Base-by-base conservation (phyloP, 2,113 vertebrate species). In the Aspiorhynchus laticeps region DNA sequence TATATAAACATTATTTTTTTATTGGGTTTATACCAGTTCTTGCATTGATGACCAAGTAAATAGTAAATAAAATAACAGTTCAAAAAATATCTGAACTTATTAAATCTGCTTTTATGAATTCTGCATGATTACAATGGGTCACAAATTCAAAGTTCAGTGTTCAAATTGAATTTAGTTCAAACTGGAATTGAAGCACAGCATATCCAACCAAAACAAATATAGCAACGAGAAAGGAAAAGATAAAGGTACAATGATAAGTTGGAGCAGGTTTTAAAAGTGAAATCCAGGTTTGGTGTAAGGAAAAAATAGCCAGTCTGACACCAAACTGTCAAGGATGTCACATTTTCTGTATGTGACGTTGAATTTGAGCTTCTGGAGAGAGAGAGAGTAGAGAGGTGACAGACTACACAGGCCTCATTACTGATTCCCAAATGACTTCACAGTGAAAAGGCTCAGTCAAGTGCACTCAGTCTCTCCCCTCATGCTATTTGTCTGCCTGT, bases 291-390 rank as follows among this genome's bases (percentile, higher is more conserved):
- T 76, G 85, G 76, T 65, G 63, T 43, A 63, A 26, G 63, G 41
- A 88, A 86, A 84, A 69, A 46, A 84, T 85, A 69, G 56, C 71
- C 69, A 65, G 69, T 81, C 90, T 95, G 95, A 94, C 95, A 95
- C 95, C 93, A 95, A 95, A 95, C 95, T 95, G 95, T 96, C 95
- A 95, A 93, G 86, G 79, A 93, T 94, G 94, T 95, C 95, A 95
- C 92, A 93, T 92, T 92, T 87, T 88, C 61, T 56, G 15, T 80
- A 53, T 81, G 33, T 85, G 88, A 87, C 69, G 53, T 88, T 86
- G 26, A 63, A 83, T 46, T 83, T 69, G 76, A 46, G 75, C 51
- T 33, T 65, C 78, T 26, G 65, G 80, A 76, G 88, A 79, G 76
- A 79, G 76, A 73, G 80, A 79, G 83, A 89, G 91, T 83, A 84